Conservation (phyloP, 2,797 vertebrate species). For the Chanos chanos region DNA sequence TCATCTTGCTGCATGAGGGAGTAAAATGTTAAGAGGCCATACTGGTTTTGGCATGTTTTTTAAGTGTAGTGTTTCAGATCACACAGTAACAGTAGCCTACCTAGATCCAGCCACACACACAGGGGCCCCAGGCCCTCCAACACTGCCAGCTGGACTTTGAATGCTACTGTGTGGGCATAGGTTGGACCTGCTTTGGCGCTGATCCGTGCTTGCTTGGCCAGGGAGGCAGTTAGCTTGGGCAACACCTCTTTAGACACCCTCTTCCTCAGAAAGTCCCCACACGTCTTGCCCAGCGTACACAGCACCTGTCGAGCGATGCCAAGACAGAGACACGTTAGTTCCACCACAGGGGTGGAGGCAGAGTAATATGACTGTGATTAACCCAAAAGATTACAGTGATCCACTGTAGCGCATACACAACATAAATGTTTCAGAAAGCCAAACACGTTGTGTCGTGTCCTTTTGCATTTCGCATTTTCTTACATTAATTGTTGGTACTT, state of each 20-base stretch:
- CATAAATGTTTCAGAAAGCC: too few relatives aligned
- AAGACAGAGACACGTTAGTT: background rate
- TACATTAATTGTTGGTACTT: too few relatives aligned
- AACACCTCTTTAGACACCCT: conserved; percentile 89
- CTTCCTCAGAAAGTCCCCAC: conserved; percentile 84
- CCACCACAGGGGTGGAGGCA: background rate
- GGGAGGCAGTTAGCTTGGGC: conserved; percentile 77
- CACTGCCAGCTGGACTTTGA: conserved; percentile 88
- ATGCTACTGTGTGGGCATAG: conserved; percentile 84
- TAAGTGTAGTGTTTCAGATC: too few relatives aligned
- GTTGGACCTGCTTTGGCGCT: conserved; percentile 82
- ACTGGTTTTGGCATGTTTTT: too few relatives aligned
- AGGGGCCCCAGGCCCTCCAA: conserved; percentile 86
- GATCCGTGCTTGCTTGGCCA: conserved; percentile 78
- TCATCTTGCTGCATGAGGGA: background rate
- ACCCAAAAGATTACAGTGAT: too few relatives aligned
- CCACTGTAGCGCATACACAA: too few relatives aligned
- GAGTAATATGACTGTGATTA: background rate
- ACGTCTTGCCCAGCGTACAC: conserved; percentile 76
- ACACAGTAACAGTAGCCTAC: too few relatives aligned
- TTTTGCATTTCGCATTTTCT: too few relatives aligned
- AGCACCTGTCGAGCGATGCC: conserved; percentile 72
- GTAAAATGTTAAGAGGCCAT: too few relatives aligned
- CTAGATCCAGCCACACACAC: conserved; percentile 80
- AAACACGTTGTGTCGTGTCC: too few relatives aligned